These are phyloP conservation scores for Watsonalla binaria DNA, from an alignment of 2,888 invertebrate genomes.

Conservation along the genomic window DNA sequence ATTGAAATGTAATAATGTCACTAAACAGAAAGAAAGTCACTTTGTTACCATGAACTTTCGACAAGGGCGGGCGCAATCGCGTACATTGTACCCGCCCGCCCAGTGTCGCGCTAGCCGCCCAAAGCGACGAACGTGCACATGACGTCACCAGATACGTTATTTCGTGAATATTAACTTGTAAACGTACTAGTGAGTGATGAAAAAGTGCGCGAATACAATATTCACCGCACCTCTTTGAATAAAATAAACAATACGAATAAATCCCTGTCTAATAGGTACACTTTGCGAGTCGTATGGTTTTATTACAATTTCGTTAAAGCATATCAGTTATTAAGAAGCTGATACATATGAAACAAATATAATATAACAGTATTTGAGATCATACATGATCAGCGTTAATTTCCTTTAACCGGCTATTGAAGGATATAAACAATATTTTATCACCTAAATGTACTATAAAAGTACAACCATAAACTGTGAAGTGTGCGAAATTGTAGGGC, in stretches of 20 bases:
- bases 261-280: not conserved
- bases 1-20: constrained; percentile 56
- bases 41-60: constrained; percentile 68
- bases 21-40: constrained; percentile 52
- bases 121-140: constrained; percentile 44
- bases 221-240: not conserved
- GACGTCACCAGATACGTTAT: constrained; percentile 18
- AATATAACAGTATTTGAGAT: too few relatives aligned
- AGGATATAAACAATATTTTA: too few relatives aligned
- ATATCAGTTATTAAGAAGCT: too few relatives aligned
- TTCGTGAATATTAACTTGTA: constrained; percentile 41
- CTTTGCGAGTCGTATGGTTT: not conserved
- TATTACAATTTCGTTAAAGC: not conserved
- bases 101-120: constrained; percentile 67
- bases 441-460: too few relatives aligned
- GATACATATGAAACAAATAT: too few relatives aligned
- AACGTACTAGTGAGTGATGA: constrained; percentile 30
- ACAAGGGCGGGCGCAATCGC: constrained; percentile 52
- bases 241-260: not conserved
- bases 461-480: not conserved
- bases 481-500: not conserved
- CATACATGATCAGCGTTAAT: too few relatives aligned
- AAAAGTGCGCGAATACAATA: constrained; percentile 9
- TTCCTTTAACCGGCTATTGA: too few relatives aligned
- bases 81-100: constrained; percentile 50